Evolutionary conservation across 1,140 invertebrate genomes (phyloP).

Genomic region (Aphis gossypii): DNA sequence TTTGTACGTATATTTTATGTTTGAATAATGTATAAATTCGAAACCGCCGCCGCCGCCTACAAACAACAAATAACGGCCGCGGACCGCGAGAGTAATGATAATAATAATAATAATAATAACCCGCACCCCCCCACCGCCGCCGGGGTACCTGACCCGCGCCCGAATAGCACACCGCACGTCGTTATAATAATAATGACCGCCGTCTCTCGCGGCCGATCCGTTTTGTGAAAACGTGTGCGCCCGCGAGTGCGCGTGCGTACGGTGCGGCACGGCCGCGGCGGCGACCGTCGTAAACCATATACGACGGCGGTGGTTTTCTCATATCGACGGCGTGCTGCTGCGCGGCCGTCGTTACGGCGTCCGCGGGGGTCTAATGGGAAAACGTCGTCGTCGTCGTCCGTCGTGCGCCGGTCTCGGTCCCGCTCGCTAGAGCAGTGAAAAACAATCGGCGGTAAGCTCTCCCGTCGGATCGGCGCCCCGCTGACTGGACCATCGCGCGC

Average conservation of each 20-base stretch:
- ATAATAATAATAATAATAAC: slow-evolving; percentile 38
- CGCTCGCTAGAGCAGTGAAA: slow-evolving; percentile 32
- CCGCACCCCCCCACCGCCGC: background rate
- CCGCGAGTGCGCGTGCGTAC: background rate
- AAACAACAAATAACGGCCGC: slow-evolving; percentile 25
- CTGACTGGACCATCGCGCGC: background rate
- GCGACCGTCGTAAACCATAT: slow-evolving; percentile 17
- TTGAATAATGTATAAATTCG: slow-evolving; percentile 49
- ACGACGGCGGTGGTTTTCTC: background rate
- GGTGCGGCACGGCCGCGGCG: background rate
- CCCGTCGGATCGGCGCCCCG: slow-evolving; percentile 29
- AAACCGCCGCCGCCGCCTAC: background rate
- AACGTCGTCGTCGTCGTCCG: slow-evolving; percentile 44
- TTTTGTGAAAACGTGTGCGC: slow-evolving; percentile 37
- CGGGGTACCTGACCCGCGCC: background rate
- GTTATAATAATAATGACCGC: slow-evolving; percentile 46
- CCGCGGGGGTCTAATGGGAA: slow-evolving; percentile 57
- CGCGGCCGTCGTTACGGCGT: slow-evolving; percentile 26
- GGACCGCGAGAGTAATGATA: background rate
- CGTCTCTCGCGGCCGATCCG: background rate
- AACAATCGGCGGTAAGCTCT: slow-evolving; percentile 36
- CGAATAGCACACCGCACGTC: slow-evolving; percentile 1
- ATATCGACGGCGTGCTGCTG: slow-evolving; percentile 32
- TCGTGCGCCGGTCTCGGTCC: background rate
- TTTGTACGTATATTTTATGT: slow-evolving; percentile 12